phyloP scores from a whole-genome alignment of 2,888 invertebrate genomes.

The Eutolmus rufibarbis region DNA sequence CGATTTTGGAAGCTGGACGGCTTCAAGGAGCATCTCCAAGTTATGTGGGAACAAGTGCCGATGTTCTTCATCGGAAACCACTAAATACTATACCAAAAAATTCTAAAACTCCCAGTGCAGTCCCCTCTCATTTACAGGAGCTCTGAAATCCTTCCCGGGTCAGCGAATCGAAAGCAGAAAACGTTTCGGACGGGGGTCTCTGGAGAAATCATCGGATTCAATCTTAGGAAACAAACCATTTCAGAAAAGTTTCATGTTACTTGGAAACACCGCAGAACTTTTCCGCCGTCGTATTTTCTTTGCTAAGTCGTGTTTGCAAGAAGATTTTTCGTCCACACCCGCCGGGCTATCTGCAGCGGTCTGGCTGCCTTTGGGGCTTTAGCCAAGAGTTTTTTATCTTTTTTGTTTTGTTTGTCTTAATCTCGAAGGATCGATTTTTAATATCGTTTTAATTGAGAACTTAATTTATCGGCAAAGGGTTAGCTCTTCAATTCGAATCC shows the following conservation, averaged over 20 bases:
- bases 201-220: constrained; percentile 18
- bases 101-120: neutral
- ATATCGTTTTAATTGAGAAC: neutral
- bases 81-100: neutral
- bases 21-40: neutral
- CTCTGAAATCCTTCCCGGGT: neutral
- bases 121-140: neutral
- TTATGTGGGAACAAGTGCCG: neutral
- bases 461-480: neutral
- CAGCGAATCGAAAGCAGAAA: neutral
- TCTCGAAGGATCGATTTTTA: neutral
- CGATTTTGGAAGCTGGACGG: neutral
- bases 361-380: neutral
- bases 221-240: neutral
- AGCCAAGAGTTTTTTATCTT: neutral
- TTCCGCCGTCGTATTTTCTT: neutral
- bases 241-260: neutral
- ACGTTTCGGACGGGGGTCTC: neutral
- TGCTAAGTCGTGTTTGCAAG: neutral
- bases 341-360: neutral
- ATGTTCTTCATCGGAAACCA: neutral
- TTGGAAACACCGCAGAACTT: neutral
- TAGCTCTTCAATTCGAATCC: neutral
- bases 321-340: neutral
- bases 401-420: neutral